Evolutionary conservation across 2,888 invertebrate genomes (phyloP).

Genomic region (Exephanes ischioxanthus): DNA sequence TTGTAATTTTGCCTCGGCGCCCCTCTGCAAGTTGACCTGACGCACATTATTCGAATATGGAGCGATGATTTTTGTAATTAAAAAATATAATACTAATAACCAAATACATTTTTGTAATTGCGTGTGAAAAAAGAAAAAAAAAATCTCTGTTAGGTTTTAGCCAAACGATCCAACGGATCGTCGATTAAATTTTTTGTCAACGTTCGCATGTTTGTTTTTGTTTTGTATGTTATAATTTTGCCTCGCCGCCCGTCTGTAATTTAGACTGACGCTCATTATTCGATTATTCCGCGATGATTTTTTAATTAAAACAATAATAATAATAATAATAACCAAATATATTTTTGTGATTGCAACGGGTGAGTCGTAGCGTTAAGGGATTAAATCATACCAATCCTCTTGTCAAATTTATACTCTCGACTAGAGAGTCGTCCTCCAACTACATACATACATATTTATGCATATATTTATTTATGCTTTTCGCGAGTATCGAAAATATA

Average conservation of each 20-base stretch:
- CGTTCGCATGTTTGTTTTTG: neutral
- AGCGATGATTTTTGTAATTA: neutral
- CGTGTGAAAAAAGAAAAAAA: neutral
- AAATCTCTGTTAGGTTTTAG: neutral
- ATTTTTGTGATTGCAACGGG: neutral
- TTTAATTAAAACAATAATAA: neutral
- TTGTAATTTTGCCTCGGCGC: neutral
- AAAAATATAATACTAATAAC: neutral
- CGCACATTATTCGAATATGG: constrained; percentile 8
- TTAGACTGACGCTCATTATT: constrained; percentile 1
- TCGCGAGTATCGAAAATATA: constrained; percentile 16
- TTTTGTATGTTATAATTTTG: neutral
- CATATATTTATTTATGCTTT: neutral
- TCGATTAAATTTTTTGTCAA: neutral
- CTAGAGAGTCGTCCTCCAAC: neutral
- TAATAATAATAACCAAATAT: neutral
- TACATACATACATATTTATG: neutral
- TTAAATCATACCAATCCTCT: neutral
- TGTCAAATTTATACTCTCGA: neutral
- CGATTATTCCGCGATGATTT: constrained; percentile 1
- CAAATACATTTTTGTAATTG: neutral
- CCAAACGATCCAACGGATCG: constrained; percentile 19
- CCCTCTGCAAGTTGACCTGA: neutral
- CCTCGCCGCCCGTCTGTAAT: neutral
- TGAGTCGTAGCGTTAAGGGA: neutral